Base-by-base conservation (phyloP, 2,113 vertebrate genomes). In the Canis aureus region DNA sequence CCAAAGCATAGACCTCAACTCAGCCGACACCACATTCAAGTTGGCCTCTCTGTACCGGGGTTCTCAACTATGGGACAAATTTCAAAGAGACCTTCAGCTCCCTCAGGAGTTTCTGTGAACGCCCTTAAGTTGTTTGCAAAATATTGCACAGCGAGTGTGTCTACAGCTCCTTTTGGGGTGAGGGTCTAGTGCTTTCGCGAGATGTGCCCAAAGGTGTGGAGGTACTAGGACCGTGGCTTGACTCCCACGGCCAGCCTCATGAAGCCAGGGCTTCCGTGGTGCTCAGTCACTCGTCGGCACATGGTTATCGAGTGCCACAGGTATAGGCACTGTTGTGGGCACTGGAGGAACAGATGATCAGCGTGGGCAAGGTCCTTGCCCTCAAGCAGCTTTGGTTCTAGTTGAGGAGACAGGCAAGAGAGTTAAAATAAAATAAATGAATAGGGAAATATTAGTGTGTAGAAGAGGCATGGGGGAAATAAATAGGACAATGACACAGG, bases 251-350 rank as follows among this genome's bases (percentile, higher is more conserved):
- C 59, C 67, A 51, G 67, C 23, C 9, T 1, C 7, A 0, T 2
- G 38, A 32, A 64, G 15, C 51, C 29, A 16, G 84, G 17, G 7
- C 53, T 62, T 15, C 15, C 23, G 1, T 0, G 20, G 23, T 11
- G 43, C 55, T 55, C n/a, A 1, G 2, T 17, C 5, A 3, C 11
- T 66, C 2, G 1, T 59, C 11, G 11, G 5, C 35, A 3, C 22
- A 32, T 2, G 8, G 55, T 27, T 67, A 10, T 3, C 0, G 4
- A 59, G 16, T 1, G 3, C 29, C 32, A 1, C 0, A 2, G 20
- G 23, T 10, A 8, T 25, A 53, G 71, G 35, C 27, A 35, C n/a
- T 8, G 0, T 32, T 11, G 22, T 6, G 11, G 29, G 64, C 16
- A 2, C 35, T 22, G 19, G 27, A 35, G 53, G 64, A 27, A 5